Evolutionary conservation across 2,113 vertebrate genomes (phyloP), one percentile per base, ranked within the genome.

Genomic region (Lycocorax pyrrhopterus): DNA sequence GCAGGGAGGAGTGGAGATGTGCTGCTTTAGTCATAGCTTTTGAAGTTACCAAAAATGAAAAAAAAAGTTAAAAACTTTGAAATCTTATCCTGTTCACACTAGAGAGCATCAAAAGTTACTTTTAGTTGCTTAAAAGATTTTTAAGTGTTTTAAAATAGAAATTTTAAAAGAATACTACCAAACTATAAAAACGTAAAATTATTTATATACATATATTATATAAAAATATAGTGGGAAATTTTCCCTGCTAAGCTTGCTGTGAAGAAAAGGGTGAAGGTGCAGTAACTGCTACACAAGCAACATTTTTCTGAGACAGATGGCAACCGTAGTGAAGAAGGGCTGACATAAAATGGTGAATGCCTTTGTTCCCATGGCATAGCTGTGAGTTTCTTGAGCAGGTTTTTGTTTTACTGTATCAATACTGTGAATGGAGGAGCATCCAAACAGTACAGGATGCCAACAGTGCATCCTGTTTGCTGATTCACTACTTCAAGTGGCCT

Each of bases 11-110:
- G 74, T 7, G 44, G 89, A 91, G 81, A 95, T 55, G 62, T 62
- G 91, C 96, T 98, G 97, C 97, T 98, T 97, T 97, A 95, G 92
- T 97, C 87, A 95, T 97, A 97, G 94, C 94, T 96, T 97, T 97
- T 77, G 93, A 97, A 95, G 87, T 95, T 97, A 97, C 97, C 97
- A 98, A 98, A 98, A 97, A 97, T 84, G 67, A 37, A 77, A 75
- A 71, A 56, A 76, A 75, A 88, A 76, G 72, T 92, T 90, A 16
- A 92, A 96, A 84, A 84, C 80, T 93, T 92, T 92, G 87, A 93
- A 85, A 94, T 96, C 89, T 68, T 94, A 91, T 93, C 73, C 84
- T 97, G 87, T 92, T 97, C 97, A 96, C 94, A 56, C 92, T 92
- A 97, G 96, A 94, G 93, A 96, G 89, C 97, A 91, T 97, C 90